Base-by-base conservation (phyloP, 2,113 vertebrate species). In the Salvelinus alpinus region DNA sequence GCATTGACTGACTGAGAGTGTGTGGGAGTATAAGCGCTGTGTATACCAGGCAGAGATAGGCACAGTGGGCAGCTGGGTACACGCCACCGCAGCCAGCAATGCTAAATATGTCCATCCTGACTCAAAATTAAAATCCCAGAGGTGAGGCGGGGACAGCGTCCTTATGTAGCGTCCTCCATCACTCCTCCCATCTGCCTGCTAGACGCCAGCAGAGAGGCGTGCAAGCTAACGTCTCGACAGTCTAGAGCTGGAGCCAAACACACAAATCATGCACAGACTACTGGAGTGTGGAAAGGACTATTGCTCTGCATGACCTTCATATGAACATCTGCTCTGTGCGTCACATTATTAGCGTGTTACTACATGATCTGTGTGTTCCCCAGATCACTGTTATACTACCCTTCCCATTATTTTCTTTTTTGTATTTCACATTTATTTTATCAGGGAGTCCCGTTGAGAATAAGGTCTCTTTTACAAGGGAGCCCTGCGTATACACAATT, bases 21-120 rank as follows among this genome's bases (percentile, higher is more conserved):
- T 44, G 38, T 2, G 20, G 25, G 22, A 31, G 54, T 5, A 69
- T 24, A 57, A 71, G 62, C 24, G 18, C 51, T 6, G 71, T 34
- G 9, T 62, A 64, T 72, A 64, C 24, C 44, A 22, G 65, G 18
- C 70, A 11, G 47, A 64, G 79, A 74, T 38, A 76, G 70, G 74
- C 70, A 67, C 62, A 69, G 79, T 44, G 70, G 34, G 70, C 57
- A n/a, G 18, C n/a, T 20, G 25, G 38, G 18, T 13, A 34, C 22
- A 31, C 11, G 44, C 24, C 25, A 72, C 57, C 3, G 18, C 59
- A 73, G 72, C 72, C 72, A 64, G 31, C n/a, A 22, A 74, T 74
- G 60, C 60, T 74, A 74, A 74, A 74, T 78, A 57, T 72, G 76
- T 67, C 64, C 64, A 31, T 20, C 64, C 72, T 74, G 60, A 74